These are phyloP conservation scores for Nyctalus aviator DNA, from an alignment of 2,797 vertebrate genomes.

Conservation along the genomic window DNA sequence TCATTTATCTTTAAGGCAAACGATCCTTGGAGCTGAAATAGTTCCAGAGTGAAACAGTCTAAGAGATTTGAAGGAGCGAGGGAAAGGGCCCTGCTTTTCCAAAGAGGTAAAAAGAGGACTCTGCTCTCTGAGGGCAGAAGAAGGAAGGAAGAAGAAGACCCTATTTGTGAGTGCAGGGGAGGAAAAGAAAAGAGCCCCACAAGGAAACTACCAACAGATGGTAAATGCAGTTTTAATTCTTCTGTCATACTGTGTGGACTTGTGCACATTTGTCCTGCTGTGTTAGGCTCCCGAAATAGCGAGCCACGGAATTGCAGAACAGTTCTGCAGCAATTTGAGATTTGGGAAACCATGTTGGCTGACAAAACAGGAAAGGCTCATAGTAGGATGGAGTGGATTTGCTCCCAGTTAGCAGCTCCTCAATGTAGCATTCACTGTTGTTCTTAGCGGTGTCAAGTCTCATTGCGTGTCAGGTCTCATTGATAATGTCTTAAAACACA, in stretches of 20 bases:
- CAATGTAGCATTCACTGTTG: not conserved
- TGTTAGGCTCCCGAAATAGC: slow-evolving; percentile 82
- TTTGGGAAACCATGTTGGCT: slow-evolving; percentile 62
- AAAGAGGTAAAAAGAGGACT: slow-evolving; percentile 61
- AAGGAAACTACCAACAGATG: slow-evolving; percentile 85
- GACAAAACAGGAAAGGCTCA: slow-evolving; percentile 69
- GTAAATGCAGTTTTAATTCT: slow-evolving; percentile 86
- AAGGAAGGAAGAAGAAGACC: slow-evolving; percentile 76
- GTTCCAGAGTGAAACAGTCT: slow-evolving; percentile 53
- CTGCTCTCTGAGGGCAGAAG: slow-evolving; percentile 47
- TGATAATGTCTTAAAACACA: slow-evolving; percentile 1
- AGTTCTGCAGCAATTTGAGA: slow-evolving; percentile 63
- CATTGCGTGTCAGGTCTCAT: slow-evolving; percentile 13
- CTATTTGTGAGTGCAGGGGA: slow-evolving; percentile 78
- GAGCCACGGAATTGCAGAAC: slow-evolving; percentile 74
- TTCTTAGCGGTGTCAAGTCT: not conserved
- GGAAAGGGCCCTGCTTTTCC: not conserved
- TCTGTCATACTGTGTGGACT: slow-evolving; percentile 84
- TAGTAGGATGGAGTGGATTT: slow-evolving; percentile 56
- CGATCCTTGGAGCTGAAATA: not conserved
- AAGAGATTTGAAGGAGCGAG: slow-evolving; percentile 5
- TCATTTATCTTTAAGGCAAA: slow-evolving; percentile 17
- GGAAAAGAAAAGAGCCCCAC: slow-evolving; percentile 77
- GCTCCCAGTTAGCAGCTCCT: slow-evolving; percentile 45
- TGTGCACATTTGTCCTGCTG: slow-evolving; percentile 84